phyloP scores from a whole-genome alignment of 2,113 vertebrate genomes.

The Paradisaea rubra region DNA sequence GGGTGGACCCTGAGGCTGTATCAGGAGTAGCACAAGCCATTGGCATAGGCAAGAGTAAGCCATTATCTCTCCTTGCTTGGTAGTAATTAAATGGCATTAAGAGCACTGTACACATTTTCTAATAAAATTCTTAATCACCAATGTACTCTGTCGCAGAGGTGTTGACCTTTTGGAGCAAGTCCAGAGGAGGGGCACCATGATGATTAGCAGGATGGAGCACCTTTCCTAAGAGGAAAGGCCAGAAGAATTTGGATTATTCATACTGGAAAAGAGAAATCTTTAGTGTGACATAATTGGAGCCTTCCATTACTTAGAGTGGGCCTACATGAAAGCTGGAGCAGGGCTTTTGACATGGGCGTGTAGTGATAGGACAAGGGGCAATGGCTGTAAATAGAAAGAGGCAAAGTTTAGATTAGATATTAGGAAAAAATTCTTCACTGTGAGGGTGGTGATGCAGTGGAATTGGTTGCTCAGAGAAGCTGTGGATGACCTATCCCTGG shows the following conservation, averaged over 20 bases:
- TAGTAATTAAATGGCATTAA: fast-evolving
- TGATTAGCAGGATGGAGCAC: neutral
- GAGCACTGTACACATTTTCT: fast-evolving
- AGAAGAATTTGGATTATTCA: neutral
- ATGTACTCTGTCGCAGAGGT: fast-evolving
- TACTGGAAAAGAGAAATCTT: neutral
- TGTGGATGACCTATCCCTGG: neutral
- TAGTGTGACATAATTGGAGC: neutral
- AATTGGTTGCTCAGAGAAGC: neutral
- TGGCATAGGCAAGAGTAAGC: fast-evolving
- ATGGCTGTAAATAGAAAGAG: neutral
- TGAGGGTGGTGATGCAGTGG: neutral
- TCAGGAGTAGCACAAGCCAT: fast-evolving
- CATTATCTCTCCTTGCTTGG: fast-evolving
- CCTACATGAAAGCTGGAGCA: neutral
- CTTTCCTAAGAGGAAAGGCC: neutral
- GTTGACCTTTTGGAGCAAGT: neutral
- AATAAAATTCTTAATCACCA: neutral
- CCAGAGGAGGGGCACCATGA: neutral
- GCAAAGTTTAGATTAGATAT: neutral
- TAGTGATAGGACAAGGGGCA: neutral
- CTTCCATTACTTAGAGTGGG: neutral
- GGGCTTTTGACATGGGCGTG: neutral
- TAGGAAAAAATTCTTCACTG: neutral
- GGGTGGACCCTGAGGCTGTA: fast-evolving